phyloP scores from a whole-genome alignment of 2,888 invertebrate species.

The Hipparchia semele region DNA sequence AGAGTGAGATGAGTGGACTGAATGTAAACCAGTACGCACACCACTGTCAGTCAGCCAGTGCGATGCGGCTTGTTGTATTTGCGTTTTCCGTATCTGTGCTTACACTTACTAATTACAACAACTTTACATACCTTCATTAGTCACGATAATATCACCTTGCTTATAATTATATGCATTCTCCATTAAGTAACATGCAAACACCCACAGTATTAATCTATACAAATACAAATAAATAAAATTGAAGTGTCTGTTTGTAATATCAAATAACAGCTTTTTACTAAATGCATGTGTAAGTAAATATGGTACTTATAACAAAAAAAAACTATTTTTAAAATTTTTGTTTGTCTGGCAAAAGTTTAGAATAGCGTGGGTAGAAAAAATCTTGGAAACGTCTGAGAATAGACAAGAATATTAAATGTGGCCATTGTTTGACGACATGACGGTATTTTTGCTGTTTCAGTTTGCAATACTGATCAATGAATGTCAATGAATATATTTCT shows the following conservation, averaged over 20 bases:
- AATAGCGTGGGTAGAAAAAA: no score
- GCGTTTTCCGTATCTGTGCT: conserved; percentile 73
- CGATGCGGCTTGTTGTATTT: conserved; percentile 80
- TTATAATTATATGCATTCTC: conserved; percentile 34
- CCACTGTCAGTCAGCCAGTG: conserved; percentile 59
- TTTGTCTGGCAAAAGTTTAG: no score
- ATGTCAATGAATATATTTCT: no score
- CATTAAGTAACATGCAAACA: conserved; percentile 37
- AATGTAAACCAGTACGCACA: conserved; percentile 79
- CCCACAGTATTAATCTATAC: conserved; percentile 16
- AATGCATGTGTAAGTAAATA: no score
- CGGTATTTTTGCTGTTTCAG: no score
- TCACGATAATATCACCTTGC: conserved; percentile 38
- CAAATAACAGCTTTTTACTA: no score
- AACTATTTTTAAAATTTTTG: no score
- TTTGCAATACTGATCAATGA: no score
- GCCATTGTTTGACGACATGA: no score
- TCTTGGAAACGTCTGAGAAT: no score
- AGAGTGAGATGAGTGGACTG: conserved; percentile 61
- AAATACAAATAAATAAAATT: neutral
- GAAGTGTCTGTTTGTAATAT: neutral
- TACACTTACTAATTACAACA: conserved; percentile 51
- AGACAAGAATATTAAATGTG: no score
- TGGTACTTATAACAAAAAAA: no score
- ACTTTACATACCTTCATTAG: conserved; percentile 42